Percentiles rank a stretch among this genome's conserved stretches.
phyloP scores from a whole-genome alignment of 1,140 invertebrate species.

The Lucilia cuprina region DNA sequence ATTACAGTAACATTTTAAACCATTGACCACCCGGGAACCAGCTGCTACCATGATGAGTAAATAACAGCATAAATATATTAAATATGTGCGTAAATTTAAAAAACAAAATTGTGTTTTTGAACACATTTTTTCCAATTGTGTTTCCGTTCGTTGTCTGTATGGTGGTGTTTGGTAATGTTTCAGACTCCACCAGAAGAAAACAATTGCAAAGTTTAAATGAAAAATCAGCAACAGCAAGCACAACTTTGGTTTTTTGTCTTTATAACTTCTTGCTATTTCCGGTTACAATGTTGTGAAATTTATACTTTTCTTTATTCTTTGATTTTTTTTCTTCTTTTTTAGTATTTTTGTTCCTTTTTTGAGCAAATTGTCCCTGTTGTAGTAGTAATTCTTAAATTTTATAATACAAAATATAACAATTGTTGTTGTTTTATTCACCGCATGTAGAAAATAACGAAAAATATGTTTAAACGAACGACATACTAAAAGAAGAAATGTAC shows the following conservation, averaged over 20 bases:
- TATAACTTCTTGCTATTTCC: not conserved
- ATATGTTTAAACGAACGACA: too few relatives aligned
- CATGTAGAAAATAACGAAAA: not conserved
- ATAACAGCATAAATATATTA: conserved; percentile 61
- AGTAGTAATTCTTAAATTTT: not conserved
- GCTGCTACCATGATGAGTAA: conserved; percentile 60
- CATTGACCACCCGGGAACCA: conserved; percentile 57
- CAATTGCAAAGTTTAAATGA: not conserved
- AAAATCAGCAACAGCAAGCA: not conserved
- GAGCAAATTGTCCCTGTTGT: not conserved
- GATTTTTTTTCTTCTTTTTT: not conserved
- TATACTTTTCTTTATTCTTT: not conserved
- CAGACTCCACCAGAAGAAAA: too few relatives aligned
- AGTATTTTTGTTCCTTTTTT: not conserved
- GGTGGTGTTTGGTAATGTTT: too few relatives aligned
- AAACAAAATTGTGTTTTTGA: conserved; percentile 51
- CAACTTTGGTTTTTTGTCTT: not conserved
- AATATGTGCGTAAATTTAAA: conserved; percentile 55
- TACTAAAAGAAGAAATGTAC: too few relatives aligned
- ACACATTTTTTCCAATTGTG: conserved; percentile 34
- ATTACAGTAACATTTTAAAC: conserved; percentile 66
- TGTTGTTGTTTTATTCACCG: not conserved
- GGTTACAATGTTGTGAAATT: not conserved
- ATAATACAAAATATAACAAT: conserved; percentile 8
- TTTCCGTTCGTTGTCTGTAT: not conserved